A percentile compares a stretch with the other conserved stretches of the same genome.
phyloP scores from a whole-genome alignment of 1,140 invertebrate species.

The Pemphigus obesinymphae region DNA sequence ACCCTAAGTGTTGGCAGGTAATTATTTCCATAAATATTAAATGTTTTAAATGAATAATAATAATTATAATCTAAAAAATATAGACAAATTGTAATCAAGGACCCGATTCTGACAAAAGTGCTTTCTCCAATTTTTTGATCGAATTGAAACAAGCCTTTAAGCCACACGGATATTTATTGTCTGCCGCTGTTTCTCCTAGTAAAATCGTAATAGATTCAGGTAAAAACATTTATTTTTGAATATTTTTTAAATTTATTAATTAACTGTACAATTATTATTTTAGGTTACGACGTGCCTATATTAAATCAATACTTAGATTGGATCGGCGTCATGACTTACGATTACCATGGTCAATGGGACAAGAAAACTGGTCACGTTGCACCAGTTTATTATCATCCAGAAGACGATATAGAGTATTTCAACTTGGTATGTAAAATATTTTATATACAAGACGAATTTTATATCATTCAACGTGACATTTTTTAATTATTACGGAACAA shows the following conservation, averaged over 20 bases:
- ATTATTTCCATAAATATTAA: conserved; percentile 33
- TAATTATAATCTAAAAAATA: conserved; percentile 42
- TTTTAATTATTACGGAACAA: too few species aligned
- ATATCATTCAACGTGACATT: too few species aligned
- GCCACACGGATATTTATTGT: conserved; percentile 68
- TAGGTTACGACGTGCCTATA: conserved; percentile 71
- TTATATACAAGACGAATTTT: too few species aligned
- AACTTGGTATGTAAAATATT: conserved; percentile 50
- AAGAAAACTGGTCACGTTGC: conserved; percentile 79
- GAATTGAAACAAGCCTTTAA: conserved; percentile 71
- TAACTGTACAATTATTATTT: neutral
- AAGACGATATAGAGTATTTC: conserved; percentile 60
- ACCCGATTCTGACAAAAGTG: conserved; percentile 72
- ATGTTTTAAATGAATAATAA: conserved; percentile 45
- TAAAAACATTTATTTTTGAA: conserved; percentile 43
- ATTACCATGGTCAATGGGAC: conserved; percentile 81
- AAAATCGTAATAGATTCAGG: conserved; percentile 77
- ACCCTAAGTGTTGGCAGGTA: conserved; percentile 87
- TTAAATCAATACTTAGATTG: conserved; percentile 74
- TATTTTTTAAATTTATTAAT: neutral
- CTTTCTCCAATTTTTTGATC: conserved; percentile 65
- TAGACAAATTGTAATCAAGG: conserved; percentile 72
- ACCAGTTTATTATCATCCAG: conserved; percentile 72
- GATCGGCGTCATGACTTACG: conserved; percentile 81
- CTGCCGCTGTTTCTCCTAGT: conserved; percentile 79